Percentiles rank a stretch among this genome's conserved stretches.
phyloP scores from a whole-genome alignment of 2,888 invertebrate genomes.

The Vandiemenella viatica region DNA sequence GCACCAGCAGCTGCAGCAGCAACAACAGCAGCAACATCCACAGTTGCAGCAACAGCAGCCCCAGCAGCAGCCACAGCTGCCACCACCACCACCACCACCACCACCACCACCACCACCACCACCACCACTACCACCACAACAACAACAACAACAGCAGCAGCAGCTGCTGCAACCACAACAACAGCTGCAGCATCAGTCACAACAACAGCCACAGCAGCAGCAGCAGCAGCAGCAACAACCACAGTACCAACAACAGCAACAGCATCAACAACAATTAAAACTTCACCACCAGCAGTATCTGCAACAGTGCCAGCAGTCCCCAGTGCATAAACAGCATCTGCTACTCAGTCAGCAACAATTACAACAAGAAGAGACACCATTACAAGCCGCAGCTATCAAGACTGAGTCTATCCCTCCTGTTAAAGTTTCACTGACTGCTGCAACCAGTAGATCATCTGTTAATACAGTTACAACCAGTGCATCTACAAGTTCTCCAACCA shows the following conservation, averaged over 20 bases:
- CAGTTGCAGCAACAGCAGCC: background rate
- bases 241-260: background rate
- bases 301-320: too few species aligned
- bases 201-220: background rate
- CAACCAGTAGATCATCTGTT: too few species aligned
- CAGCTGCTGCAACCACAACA: slow-evolving; percentile 4
- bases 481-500: too few species aligned
- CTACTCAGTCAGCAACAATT: background rate
- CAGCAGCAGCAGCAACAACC: background rate
- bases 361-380: background rate
- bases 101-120: background rate
- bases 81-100: background rate
- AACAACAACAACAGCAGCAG: slow-evolving; percentile 1
- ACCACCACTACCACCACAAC: slow-evolving; percentile 1
- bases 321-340: background rate
- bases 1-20: background rate
- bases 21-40: background rate
- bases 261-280: background rate
- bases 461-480: too few species aligned
- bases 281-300: too few species aligned
- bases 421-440: too few species aligned
- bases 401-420: too few species aligned
- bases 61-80: slow-evolving; percentile 3
- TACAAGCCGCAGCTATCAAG: too few species aligned
- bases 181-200: slow-evolving; percentile 1